Conservation (phyloP, 37 sponge, comb jelly and placozoan species). For the Hexactinellida sp. region DNA sequence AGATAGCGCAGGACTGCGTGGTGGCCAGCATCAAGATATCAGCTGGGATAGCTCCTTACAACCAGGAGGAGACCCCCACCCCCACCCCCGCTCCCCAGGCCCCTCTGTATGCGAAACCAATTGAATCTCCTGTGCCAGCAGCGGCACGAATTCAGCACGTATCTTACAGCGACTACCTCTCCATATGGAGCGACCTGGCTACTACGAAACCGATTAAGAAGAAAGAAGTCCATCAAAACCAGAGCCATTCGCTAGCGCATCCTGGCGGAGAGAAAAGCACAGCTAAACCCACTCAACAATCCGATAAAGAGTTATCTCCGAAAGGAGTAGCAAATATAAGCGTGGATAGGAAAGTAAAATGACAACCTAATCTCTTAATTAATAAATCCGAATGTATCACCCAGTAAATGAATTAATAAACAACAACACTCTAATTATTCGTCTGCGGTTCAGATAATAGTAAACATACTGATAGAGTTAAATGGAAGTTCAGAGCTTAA, state of each 20-base stretch:
- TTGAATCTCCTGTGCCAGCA: not conserved
- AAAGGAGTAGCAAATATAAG: not conserved
- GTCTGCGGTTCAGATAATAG: too few species aligned
- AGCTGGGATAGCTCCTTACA: conserved; percentile 4
- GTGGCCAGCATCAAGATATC: conserved; percentile 54
- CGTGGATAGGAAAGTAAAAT: not conserved
- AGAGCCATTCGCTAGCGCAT: not conserved
- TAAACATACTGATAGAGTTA: too few species aligned
- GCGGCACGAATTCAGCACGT: not conserved
- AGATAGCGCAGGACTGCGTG: conserved; percentile 75
- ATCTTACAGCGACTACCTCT: conserved; percentile 6
- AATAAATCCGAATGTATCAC: too few species aligned
- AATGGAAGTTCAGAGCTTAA: too few species aligned
- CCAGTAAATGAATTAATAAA: too few species aligned
- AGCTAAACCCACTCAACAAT: not conserved
- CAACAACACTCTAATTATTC: too few species aligned
- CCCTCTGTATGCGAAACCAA: not conserved
- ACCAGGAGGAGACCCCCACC: not conserved
- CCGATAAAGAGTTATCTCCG: not conserved
- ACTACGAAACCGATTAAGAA: not conserved
- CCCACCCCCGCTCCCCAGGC: not conserved
- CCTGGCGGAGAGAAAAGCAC: not conserved
- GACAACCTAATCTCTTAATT: too few species aligned
- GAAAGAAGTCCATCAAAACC: not conserved
- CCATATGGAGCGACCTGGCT: not conserved